Conservation (phyloP, 2,888 invertebrate genomes). For the Gryllus longicercus region DNA sequence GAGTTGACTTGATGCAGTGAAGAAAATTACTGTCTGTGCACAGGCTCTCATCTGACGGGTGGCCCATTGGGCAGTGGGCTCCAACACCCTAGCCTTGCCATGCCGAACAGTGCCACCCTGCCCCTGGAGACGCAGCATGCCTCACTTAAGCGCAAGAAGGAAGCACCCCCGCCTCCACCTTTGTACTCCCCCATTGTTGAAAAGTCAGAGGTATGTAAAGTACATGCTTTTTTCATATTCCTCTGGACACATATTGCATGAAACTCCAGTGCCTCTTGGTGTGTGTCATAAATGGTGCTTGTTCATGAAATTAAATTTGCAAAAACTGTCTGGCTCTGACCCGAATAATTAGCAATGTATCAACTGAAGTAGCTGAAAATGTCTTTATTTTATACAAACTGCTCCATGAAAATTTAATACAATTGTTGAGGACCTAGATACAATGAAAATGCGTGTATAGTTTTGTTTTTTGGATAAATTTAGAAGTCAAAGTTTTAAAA, state of each 20-base stretch:
- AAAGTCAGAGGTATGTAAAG: conserved; percentile 47
- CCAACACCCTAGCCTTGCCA: conserved; percentile 28
- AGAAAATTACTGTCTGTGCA: too few species aligned
- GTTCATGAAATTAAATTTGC: too few species aligned
- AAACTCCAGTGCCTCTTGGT: not conserved
- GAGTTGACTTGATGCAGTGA: too few species aligned
- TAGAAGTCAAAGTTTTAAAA: too few species aligned
- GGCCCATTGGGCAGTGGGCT: conserved; percentile 26
- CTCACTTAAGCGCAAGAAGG: conserved; percentile 50
- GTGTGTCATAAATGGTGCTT: not conserved
- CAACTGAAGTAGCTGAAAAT: too few species aligned
- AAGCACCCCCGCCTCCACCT: conserved; percentile 43
- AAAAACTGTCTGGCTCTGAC: too few species aligned
- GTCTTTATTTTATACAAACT: too few species aligned
- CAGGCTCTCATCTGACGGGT: not conserved
- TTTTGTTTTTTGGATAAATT: too few species aligned
- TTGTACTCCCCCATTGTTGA: conserved; percentile 48
- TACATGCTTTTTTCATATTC: not conserved
- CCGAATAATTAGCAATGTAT: too few species aligned
- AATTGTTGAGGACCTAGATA: too few species aligned
- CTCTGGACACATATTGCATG: not conserved
- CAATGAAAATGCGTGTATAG: too few species aligned
- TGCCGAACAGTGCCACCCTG: conserved; percentile 24
- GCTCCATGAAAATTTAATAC: too few species aligned
- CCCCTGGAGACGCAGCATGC: conserved; percentile 50